phyloP scores from a whole-genome alignment of 2,888 invertebrate species.

The Chromoteleia sp. region DNA sequence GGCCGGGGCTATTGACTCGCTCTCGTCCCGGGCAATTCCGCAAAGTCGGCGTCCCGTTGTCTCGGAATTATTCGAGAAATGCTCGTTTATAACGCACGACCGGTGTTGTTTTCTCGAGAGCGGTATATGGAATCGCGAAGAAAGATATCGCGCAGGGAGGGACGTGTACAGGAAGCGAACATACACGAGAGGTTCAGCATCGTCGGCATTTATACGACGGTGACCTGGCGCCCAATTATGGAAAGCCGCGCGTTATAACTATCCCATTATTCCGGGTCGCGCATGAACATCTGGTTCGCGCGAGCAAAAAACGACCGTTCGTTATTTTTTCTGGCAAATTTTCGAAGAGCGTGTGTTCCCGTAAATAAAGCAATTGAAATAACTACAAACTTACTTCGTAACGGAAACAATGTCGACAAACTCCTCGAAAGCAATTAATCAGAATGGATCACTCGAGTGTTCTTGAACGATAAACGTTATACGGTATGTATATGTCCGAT shows the following conservation, averaged over 20 bases:
- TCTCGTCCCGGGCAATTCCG: slow-evolving; percentile 34
- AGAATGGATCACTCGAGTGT: too few relatives aligned
- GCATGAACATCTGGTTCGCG: slow-evolving; percentile 75
- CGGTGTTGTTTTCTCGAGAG: slow-evolving; percentile 54
- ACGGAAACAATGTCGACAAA: too few relatives aligned
- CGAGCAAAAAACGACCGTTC: slow-evolving; percentile 72
- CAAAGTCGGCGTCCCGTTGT: slow-evolving; percentile 58
- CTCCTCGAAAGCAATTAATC: too few relatives aligned
- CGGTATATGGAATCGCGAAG: slow-evolving; percentile 56
- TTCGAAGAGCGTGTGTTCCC: too few relatives aligned
- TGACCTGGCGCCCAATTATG: slow-evolving; percentile 69
- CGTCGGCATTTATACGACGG: slow-evolving; percentile 56
- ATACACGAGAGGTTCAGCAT: slow-evolving; percentile 58
- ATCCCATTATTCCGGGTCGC: slow-evolving; percentile 70
- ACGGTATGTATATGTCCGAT: too few relatives aligned
- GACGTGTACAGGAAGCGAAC: slow-evolving; percentile 63
- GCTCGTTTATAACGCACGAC: slow-evolving; percentile 65
- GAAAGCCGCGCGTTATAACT: slow-evolving; percentile 67
- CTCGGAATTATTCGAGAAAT: slow-evolving; percentile 67
- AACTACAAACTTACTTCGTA: too few relatives aligned
- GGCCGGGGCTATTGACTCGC: slow-evolving; percentile 45
- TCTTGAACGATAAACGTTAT: too few relatives aligned
- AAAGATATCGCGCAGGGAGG: slow-evolving; percentile 62
- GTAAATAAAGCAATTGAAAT: too few relatives aligned
- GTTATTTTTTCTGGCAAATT: background rate